Percentiles rank a stretch among this genome's conserved stretches.
These are phyloP conservation scores for Nemapogon koenigi DNA, from an alignment of 2,888 invertebrate genomes.

Conservation along the genomic window DNA sequence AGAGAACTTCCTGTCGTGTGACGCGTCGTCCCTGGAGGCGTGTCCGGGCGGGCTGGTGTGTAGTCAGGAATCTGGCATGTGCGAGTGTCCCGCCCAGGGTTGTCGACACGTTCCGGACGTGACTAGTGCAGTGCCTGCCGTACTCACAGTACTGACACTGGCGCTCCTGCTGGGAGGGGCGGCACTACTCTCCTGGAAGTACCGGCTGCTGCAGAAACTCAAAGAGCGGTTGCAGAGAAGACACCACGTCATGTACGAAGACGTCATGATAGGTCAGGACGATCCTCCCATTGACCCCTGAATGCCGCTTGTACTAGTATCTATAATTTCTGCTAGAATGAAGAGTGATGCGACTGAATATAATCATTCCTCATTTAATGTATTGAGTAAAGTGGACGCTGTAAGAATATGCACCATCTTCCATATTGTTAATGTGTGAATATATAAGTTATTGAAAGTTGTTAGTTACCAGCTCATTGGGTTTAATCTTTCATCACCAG, in stretches of 20 bases:
- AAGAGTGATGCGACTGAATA: too few relatives aligned
- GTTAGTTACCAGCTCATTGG: too few relatives aligned
- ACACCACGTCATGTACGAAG: conserved; percentile 53
- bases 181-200: conserved; percentile 47
- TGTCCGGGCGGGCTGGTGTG: conserved; percentile 32
- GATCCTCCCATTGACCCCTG: conserved; percentile 56
- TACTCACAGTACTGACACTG: conserved; percentile 43
- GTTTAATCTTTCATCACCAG: too few relatives aligned
- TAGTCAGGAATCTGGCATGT: too few relatives aligned
- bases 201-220: conserved; percentile 46
- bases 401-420: neutral
- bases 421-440: too few relatives aligned
- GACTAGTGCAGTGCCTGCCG: conserved; percentile 36
- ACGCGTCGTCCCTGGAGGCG: conserved; percentile 28
- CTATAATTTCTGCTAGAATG: too few relatives aligned
- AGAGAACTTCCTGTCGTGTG: conserved; percentile 57
- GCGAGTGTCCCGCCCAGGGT: too few relatives aligned
- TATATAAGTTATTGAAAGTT: too few relatives aligned
- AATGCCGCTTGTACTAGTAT: conserved; percentile 19
- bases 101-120: too few relatives aligned
- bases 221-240: conserved; percentile 42
- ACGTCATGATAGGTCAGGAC: conserved; percentile 62
- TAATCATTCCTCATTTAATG: too few relatives aligned
- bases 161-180: conserved; percentile 43
- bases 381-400: too few relatives aligned